These are phyloP conservation scores for Caenorhabditis brenneri DNA, from an alignment of 1,140 invertebrate species.

Conservation along the genomic window DNA sequence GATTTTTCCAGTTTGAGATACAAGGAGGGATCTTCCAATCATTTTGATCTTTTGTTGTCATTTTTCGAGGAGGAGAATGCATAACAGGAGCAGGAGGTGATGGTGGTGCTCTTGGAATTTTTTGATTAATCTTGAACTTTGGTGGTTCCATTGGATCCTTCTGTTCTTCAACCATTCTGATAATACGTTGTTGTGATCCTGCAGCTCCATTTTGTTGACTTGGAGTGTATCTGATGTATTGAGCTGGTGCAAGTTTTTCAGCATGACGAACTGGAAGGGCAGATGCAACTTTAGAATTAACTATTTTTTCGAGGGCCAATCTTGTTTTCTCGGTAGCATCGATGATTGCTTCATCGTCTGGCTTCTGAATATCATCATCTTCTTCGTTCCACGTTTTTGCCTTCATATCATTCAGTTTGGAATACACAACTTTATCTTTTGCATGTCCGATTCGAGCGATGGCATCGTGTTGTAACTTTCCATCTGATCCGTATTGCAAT, in stretches of 20 bases:
- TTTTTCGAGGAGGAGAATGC: slow-evolving; percentile 94
- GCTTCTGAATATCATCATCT: slow-evolving; percentile 85
- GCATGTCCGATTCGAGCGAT: slow-evolving; percentile 91
- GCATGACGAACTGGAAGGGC: slow-evolving; percentile 90
- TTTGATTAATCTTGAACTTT: slow-evolving; percentile 82
- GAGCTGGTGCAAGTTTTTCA: slow-evolving; percentile 86
- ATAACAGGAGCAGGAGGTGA: slow-evolving; percentile 95
- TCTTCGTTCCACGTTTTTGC: slow-evolving; percentile 83
- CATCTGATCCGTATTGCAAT: slow-evolving; percentile 84
- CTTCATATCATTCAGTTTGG: slow-evolving; percentile 88
- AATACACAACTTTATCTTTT: slow-evolving; percentile 96
- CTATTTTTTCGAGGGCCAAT: slow-evolving; percentile 70
- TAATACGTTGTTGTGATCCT: slow-evolving; percentile 94
- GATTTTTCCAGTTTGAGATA: slow-evolving; percentile 99
- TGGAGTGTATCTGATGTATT: slow-evolving; percentile 86
- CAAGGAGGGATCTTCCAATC: slow-evolving; percentile 99
- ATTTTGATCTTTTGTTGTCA: slow-evolving; percentile 96
- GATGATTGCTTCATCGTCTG: slow-evolving; percentile 81
- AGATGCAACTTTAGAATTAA: slow-evolving; percentile 74
- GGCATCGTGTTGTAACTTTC: slow-evolving; percentile 93
- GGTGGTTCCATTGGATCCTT: slow-evolving; percentile 98
- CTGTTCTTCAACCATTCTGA: slow-evolving; percentile 92
- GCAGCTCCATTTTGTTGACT: slow-evolving; percentile 78
- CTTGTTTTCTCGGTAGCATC: slow-evolving; percentile 81
- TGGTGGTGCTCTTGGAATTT: slow-evolving; percentile 92